These are phyloP conservation scores for Aphidius ervi DNA, from an alignment of 1,140 invertebrate genomes.

Conservation along the genomic window DNA sequence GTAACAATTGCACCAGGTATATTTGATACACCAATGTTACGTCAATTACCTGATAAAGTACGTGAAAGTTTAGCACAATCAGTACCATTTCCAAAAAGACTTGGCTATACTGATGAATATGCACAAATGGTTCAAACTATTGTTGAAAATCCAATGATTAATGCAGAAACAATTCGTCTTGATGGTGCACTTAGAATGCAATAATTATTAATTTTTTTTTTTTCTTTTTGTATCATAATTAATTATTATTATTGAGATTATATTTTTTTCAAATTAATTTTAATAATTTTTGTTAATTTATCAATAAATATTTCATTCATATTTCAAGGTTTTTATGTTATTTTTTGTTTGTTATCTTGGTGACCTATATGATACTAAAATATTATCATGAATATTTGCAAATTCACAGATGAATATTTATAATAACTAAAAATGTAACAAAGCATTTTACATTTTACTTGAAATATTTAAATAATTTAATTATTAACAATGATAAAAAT, in stretches of 20 bases:
- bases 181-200: constrained; percentile 89
- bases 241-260: neutral
- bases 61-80: constrained; percentile 68
- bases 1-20: constrained; percentile 88
- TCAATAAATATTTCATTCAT: no score
- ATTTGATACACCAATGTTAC: constrained; percentile 88
- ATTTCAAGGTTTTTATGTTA: no score
- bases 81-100: constrained; percentile 81
- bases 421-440: no score
- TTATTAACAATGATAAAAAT: no score
- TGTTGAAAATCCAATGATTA: constrained; percentile 87
- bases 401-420: no score
- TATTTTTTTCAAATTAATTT: no score
- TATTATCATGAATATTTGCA: no score
- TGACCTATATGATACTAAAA: no score
- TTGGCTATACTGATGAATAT: constrained; percentile 87
- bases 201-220: constrained; percentile 51
- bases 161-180: constrained; percentile 90
- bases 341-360: no score
- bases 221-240: neutral
- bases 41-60: constrained; percentile 78
- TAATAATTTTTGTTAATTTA: neutral
- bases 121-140: constrained; percentile 83
- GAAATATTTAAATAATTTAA: no score
- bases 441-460: no score